Evolutionary conservation across 2,797 vertebrate species (phyloP), one percentile per base, ranked within the genome.

Genomic region (Chaetophractus vellerosus): DNA sequence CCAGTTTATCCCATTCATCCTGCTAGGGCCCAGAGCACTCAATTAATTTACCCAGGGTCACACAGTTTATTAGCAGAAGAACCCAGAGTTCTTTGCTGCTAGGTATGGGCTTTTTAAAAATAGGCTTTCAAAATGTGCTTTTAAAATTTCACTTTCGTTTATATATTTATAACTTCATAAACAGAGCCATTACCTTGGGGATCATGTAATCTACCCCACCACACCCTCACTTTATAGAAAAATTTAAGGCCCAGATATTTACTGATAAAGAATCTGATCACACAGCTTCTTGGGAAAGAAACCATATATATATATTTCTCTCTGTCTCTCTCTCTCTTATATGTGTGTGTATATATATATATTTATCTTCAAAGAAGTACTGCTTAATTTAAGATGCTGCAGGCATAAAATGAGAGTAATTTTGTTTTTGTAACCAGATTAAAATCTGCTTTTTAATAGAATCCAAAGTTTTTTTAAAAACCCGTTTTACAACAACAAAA

Each of bases 381-480:
- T 31, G 72, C 48, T 90, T 92, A 69, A 63, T 36, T 24, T 64
- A 83, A 90, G 31, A 59, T 14, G 61, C 33, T 88, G 1, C 33
- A 14, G 61, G 48, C 11, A 68, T 63, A 78, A 74, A 88, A 83
- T 90, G 61, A 79, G 75, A 87, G 38, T 41, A 45, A 1, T 61
- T 83, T 87, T 68, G 11, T 57, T 78, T 50, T n/a, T 57, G 38
- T 48, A 86, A 64, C 26, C 1, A n/a, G 72, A 52, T 93, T 75
- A 84, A 92, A 86, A 26, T 64, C 76, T 89, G 31, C 26, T 91
- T 82, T 93, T 36, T 75, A 59, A 84, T 90, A 55, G 89, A 84
- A 81, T 85, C 48, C 81, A 6, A 74, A 24, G 41, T 26, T 52
- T 6, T 28, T 76, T 9, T 68, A 64, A 90, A 57, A 61, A 66